Conservation (phyloP, 2,113 vertebrate species). For the Entelurus aequoreus region DNA sequence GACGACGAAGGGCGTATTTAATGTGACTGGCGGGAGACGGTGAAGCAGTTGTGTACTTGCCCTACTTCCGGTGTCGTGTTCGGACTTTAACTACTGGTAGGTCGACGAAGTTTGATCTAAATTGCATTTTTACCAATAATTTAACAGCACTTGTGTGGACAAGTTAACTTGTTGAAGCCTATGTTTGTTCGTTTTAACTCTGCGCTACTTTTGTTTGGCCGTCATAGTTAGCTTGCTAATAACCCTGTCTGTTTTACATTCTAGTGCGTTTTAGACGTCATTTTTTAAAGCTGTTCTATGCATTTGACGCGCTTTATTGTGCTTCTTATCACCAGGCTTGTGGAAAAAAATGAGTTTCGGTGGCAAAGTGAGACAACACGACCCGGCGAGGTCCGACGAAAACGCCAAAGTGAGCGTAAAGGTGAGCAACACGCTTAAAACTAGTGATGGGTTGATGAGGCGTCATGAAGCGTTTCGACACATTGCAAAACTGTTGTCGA, state of each 20-base stretch:
- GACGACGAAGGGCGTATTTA: slow-evolving; percentile 56
- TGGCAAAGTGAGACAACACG: slow-evolving; percentile 61
- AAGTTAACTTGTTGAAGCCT: no score
- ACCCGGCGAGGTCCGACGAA: slow-evolving; percentile 56
- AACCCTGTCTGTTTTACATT: not conserved
- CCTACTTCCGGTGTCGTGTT: no score
- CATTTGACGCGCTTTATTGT: not conserved
- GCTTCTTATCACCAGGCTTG: not conserved
- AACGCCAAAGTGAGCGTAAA: slow-evolving; percentile 70
- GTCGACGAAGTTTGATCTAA: not conserved
- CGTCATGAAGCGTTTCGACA: no score
- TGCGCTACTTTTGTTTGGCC: no score
- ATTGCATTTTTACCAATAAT: no score
- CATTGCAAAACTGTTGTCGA: no score
- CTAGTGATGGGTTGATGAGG: no score
- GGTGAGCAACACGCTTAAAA: not conserved
- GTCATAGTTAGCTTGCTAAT: no score
- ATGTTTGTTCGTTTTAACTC: no score
- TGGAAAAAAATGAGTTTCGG: slow-evolving; percentile 62
- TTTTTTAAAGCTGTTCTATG: not conserved
- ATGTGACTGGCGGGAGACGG: slow-evolving; percentile 48
- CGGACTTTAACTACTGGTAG: not conserved
- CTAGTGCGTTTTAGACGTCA: not conserved
- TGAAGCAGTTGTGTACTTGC: no score
- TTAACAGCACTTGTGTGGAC: no score